phyloP scores from a whole-genome alignment of 1,140 invertebrate species.

The Ceratitis capitata region DNA sequence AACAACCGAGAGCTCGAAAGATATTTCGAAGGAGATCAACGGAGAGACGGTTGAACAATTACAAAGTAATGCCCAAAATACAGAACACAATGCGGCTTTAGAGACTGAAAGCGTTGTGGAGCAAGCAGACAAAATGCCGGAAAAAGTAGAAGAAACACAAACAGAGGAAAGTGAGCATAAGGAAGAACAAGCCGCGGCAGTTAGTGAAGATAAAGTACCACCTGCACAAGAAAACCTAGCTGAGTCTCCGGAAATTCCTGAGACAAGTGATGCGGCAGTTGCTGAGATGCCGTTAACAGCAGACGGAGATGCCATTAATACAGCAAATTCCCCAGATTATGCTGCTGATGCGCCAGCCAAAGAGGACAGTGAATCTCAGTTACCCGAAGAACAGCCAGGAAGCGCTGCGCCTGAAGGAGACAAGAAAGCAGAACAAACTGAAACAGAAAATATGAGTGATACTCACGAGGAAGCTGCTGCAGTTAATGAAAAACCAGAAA shows the following conservation, averaged over 20 bases:
- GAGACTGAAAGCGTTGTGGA: neutral
- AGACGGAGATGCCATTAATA: neutral
- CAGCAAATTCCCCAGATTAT: neutral
- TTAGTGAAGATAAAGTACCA: neutral
- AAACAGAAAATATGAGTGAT: neutral
- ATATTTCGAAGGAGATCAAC: neutral
- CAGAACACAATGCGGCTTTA: neutral
- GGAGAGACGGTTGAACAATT: neutral
- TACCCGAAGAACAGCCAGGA: no score
- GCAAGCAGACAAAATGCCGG: neutral
- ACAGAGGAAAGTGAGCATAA: neutral
- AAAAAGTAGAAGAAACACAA: neutral
- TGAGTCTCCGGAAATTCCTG: neutral
- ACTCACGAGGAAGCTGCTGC: neutral
- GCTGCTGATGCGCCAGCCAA: conserved; percentile 37
- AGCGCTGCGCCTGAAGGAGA: neutral
- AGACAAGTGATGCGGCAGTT: neutral
- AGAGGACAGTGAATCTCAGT: neutral
- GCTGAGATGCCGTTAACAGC: neutral
- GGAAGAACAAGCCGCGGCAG: neutral
- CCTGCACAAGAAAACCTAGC: neutral
- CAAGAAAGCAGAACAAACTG: neutral
- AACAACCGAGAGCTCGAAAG: neutral
- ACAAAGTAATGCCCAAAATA: neutral
- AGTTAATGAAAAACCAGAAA: neutral